Conservation (phyloP, 2,113 vertebrate species). For the Hylia prasina region DNA sequence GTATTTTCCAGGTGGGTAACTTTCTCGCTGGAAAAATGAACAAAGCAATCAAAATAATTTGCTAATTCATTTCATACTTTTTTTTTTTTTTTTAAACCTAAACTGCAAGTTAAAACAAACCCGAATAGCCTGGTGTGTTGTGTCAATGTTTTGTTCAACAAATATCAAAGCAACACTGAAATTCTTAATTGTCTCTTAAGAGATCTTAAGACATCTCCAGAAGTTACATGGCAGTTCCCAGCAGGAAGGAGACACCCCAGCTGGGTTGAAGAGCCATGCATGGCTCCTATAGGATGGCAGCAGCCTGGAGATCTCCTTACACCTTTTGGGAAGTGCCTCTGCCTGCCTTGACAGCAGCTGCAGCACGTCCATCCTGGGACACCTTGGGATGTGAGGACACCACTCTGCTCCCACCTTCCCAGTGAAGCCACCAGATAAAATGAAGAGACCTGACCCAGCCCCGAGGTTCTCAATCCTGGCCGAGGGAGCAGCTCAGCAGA, state of each 20-base stretch:
- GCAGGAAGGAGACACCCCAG: rapidly evolving
- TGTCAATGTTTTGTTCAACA: neutral
- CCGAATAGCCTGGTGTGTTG: neutral
- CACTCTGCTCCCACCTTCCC: neutral
- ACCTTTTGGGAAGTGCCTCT: neutral
- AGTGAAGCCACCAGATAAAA: neutral
- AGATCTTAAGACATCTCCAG: neutral
- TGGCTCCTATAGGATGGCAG: neutral
- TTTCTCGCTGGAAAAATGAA: neutral
- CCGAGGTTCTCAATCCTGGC: neutral
- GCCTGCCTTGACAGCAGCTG: neutral
- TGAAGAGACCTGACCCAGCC: neutral
- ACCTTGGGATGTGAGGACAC: rapidly evolving
- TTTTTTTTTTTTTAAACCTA: neutral
- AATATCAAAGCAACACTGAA: neutral
- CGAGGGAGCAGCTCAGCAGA: neutral
- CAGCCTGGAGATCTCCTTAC: neutral
- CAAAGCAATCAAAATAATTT: constrained; percentile 43
- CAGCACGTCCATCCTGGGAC: rapidly evolving
- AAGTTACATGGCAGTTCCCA: neutral
- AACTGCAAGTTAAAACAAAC: neutral
- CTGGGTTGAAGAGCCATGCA: rapidly evolving
- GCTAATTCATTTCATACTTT: constrained; percentile 10
- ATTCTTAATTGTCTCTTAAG: neutral
- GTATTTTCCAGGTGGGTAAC: constrained; percentile 26